Percentiles rank a stretch among this genome's conserved stretches.
These are phyloP conservation scores for Acronicta psi DNA, from an alignment of 2,888 invertebrate genomes.

Conservation along the genomic window DNA sequence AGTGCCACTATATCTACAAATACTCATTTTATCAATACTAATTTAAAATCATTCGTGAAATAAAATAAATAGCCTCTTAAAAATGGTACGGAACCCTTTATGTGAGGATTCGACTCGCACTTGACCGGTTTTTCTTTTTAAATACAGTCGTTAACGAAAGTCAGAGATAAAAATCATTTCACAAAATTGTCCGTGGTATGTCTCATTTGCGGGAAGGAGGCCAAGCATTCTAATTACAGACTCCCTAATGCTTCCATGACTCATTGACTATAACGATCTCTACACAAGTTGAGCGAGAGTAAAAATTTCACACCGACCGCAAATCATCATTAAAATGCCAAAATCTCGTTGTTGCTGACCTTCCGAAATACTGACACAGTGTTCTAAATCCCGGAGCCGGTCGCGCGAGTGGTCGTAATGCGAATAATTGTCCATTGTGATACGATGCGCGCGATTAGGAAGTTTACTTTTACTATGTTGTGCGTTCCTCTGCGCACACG, in stretches of 20 bases:
- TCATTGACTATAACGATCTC: conserved; percentile 38
- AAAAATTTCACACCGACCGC: conserved; percentile 37
- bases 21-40: no score
- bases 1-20: no score
- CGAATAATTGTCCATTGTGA: conserved; percentile 68
- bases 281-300: conserved; percentile 46
- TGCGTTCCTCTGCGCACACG: conserved; percentile 76
- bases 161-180: conserved; percentile 30
- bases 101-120: no score
- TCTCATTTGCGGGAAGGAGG: conserved; percentile 24
- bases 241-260: conserved; percentile 38
- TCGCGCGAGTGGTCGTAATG: conserved; percentile 63
- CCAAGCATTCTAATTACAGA: conserved; percentile 35
- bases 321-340: conserved; percentile 43
- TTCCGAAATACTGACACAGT: conserved; percentile 71
- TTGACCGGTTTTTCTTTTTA: conserved; percentile 24
- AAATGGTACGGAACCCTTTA: no score
- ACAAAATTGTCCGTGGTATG: conserved; percentile 20
- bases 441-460: conserved; percentile 76
- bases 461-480: conserved; percentile 83
- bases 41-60: no score
- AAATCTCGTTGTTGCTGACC: conserved; percentile 63
- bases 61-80: no score
- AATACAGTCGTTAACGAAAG: conserved; percentile 28
- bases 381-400: conserved; percentile 62